Evolutionary conservation across 2,113 vertebrate genomes (phyloP).

Genomic region (Tragelaphus buxtoni): DNA sequence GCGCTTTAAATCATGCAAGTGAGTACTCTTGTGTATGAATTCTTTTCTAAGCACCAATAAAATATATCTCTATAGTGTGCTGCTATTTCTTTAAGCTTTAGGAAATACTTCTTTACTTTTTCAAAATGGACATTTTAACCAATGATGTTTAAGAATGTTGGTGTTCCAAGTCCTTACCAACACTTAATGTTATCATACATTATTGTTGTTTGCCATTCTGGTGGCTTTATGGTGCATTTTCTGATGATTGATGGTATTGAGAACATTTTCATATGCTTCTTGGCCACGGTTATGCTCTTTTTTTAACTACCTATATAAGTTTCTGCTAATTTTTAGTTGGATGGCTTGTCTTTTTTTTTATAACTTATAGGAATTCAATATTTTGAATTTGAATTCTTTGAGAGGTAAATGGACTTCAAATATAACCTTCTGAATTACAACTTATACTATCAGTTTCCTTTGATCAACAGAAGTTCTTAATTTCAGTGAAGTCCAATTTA

Average conservation of each 20-base stretch:
- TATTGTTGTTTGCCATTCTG: neutral
- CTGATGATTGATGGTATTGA: neutral
- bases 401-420: neutral
- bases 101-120: neutral
- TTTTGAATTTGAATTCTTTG: neutral
- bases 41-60: neutral
- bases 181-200: neutral
- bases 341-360: neutral
- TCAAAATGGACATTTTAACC: neutral
- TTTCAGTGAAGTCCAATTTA: neutral
- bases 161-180: neutral
- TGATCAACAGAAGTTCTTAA: neutral
- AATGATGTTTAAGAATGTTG: neutral
- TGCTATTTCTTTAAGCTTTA: neutral
- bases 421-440: neutral
- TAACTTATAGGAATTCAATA: neutral
- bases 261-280: neutral
- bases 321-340: neutral
- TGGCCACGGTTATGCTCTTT: neutral
- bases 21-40: neutral
- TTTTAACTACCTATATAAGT: neutral
- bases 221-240: neutral
- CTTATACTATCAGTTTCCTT: neutral
- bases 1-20: neutral
- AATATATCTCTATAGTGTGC: neutral